Conservation (phyloP, 1,140 invertebrate genomes). For the Lasioglossum albipes region DNA sequence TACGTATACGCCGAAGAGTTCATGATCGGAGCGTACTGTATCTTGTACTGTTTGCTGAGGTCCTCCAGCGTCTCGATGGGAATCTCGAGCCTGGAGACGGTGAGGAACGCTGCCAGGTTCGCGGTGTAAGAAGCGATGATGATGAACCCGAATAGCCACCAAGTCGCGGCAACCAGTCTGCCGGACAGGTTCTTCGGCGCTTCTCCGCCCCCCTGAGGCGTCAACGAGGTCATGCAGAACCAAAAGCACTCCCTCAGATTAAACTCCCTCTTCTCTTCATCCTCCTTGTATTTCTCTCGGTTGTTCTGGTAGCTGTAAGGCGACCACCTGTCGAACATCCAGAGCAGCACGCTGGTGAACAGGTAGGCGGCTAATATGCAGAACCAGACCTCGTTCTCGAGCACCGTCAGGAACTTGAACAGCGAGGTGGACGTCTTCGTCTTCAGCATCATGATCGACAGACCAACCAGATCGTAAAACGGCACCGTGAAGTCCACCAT, state of each 20-base stretch:
- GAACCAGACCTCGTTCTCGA: slow-evolving; percentile 97
- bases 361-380: slow-evolving; percentile 97
- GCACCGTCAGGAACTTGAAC: slow-evolving; percentile 97
- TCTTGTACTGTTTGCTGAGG: slow-evolving; percentile 96
- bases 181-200: slow-evolving; percentile 97
- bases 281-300: slow-evolving; percentile 93
- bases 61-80: slow-evolving; percentile 96
- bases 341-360: slow-evolving; percentile 96
- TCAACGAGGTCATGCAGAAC: slow-evolving; percentile 99
- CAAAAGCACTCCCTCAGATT: slow-evolving; percentile 97
- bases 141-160: slow-evolving; percentile 99
- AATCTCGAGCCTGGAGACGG: slow-evolving; percentile 94
- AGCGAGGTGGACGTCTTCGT: slow-evolving; percentile 90
- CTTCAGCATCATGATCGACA: slow-evolving; percentile 94
- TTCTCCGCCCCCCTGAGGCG: slow-evolving; percentile 97
- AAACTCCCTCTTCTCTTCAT: slow-evolving; percentile 97
- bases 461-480: slow-evolving; percentile 96
- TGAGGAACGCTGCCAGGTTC: slow-evolving; percentile 96
- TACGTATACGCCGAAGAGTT: slow-evolving; percentile 94
- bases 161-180: slow-evolving; percentile 94
- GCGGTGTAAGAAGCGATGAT: slow-evolving; percentile 99
- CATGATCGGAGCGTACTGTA: slow-evolving; percentile 94
- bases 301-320: slow-evolving; percentile 98
- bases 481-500: slow-evolving; percentile 95
- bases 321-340: slow-evolving; percentile 97